These are phyloP conservation scores for Grantiella picta DNA, from an alignment of 2,113 vertebrate genomes.

Conservation along the genomic window DNA sequence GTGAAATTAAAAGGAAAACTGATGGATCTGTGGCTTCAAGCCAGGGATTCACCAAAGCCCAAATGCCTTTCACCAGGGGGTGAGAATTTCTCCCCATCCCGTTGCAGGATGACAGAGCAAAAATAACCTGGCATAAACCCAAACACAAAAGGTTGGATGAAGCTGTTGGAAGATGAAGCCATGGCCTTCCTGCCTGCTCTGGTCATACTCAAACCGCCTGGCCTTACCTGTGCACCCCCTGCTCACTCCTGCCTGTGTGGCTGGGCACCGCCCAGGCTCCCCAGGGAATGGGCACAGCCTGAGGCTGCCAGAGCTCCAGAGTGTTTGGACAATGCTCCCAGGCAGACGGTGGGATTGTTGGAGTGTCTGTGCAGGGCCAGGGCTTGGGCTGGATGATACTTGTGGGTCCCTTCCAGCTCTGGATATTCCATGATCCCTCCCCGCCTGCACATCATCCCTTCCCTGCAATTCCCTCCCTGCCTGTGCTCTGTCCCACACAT, in stretches of 20 bases:
- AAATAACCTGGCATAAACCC: neutral
- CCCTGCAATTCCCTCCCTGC: neutral
- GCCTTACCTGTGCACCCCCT: neutral
- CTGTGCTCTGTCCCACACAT: neutral
- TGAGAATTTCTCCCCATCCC: neutral
- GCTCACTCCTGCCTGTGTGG: neutral
- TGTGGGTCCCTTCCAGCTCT: neutral
- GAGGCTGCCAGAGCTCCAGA: neutral
- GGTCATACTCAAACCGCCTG: neutral
- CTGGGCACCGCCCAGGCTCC: neutral
- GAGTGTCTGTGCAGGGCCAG: neutral
- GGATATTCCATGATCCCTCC: neutral
- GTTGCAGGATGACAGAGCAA: accelerated
- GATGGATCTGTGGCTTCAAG: neutral
- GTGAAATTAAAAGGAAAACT: neutral
- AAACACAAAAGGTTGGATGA: accelerated
- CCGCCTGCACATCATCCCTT: neutral
- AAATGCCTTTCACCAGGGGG: neutral
- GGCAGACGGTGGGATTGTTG: neutral
- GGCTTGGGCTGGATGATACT: neutral
- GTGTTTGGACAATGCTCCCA: neutral
- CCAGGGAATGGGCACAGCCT: neutral
- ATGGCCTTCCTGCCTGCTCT: neutral
- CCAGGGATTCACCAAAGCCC: neutral
- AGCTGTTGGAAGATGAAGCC: neutral